Evolutionary conservation across 2,888 invertebrate genomes (phyloP).

Genomic region (Anorthoa munda): DNA sequence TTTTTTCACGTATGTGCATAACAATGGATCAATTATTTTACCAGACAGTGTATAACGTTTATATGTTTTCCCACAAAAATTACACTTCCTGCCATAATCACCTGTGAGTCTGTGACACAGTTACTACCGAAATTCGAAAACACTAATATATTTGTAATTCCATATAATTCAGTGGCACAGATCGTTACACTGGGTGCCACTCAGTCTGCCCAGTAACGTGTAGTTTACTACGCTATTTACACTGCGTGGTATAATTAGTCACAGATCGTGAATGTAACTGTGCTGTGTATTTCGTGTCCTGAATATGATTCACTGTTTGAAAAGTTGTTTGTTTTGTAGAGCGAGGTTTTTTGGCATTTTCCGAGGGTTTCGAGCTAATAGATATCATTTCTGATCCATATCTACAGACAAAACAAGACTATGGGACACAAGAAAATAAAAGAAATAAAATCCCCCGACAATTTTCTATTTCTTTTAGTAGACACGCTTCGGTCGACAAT

Average conservation of each 20-base stretch:
- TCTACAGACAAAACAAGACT: no score
- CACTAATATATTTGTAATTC: conserved; percentile 60
- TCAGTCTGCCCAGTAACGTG: conserved; percentile 49
- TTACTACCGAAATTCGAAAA: conserved; percentile 45
- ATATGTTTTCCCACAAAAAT: conserved; percentile 27
- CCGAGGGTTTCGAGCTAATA: neutral
- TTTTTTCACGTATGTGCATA: neutral
- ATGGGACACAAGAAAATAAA: neutral
- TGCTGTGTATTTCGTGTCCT: conserved; percentile 60
- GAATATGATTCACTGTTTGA: conserved; percentile 61
- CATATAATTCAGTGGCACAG: conserved; percentile 62
- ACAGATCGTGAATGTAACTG: conserved; percentile 55
- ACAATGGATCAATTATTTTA: conserved; percentile 49
- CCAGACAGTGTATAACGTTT: conserved; percentile 35
- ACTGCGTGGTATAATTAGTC: conserved; percentile 47
- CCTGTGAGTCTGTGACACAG: conserved; percentile 42
- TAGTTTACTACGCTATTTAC: conserved; percentile 52
- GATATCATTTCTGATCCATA: neutral
- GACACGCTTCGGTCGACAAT: no score
- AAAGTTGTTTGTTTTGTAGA: conserved; percentile 59
- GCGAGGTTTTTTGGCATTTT: conserved; percentile 50
- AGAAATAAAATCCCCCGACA: no score
- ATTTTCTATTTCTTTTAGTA: no score
- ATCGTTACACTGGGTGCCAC: conserved; percentile 54
- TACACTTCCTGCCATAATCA: conserved; percentile 42